Percentiles rank a stretch among this genome's conserved stretches.
Evolutionary conservation across 2,113 vertebrate genomes (phyloP).

Genomic region (Columba livia): DNA sequence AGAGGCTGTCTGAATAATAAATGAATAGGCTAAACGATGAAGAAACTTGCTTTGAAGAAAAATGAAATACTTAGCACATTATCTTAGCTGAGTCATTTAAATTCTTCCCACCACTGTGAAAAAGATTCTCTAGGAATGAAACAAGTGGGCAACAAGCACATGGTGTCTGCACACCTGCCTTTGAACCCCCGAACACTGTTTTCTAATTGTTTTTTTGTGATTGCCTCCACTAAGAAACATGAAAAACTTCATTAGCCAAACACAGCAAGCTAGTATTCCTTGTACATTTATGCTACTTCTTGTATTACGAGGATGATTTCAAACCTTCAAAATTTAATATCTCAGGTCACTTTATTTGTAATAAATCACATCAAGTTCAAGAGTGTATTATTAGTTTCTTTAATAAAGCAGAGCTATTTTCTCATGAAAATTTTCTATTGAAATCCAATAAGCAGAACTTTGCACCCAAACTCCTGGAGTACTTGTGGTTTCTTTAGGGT

Average conservation of each 20-base stretch:
- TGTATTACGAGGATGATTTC: neutral
- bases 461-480: neutral
- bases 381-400: neutral
- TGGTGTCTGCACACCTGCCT: neutral
- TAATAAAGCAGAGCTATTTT: neutral
- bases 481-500: neutral
- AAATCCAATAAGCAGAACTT: neutral
- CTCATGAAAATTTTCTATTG: neutral
- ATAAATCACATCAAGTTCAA: neutral
- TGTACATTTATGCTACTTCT: neutral
- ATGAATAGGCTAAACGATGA: neutral
- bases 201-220: neutral
- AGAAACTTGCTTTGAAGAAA: neutral
- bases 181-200: neutral
- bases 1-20: neutral
- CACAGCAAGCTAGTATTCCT: neutral
- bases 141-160: neutral
- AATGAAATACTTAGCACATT: neutral
- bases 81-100: neutral
- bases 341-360: neutral
- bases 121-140: neutral
- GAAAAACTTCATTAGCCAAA: neutral
- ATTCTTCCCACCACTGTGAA: neutral
- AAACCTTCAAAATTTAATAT: neutral
- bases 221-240: neutral